A percentile compares a stretch with the other conserved stretches of the same genome.
Conservation (phyloP, 2,888 invertebrate genomes). For the Cerastoderma edule region DNA sequence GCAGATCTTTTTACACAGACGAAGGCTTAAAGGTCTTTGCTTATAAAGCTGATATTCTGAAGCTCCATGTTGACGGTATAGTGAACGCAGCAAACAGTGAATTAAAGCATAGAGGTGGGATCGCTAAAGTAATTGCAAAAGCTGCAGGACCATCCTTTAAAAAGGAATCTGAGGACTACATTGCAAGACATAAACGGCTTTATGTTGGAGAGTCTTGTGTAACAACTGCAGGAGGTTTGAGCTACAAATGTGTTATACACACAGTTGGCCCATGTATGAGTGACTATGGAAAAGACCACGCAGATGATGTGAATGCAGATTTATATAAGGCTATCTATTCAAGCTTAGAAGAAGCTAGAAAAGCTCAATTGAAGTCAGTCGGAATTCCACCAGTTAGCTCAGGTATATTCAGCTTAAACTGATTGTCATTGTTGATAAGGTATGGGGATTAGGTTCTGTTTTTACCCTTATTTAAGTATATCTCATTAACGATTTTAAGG, state of each 20-base stretch:
- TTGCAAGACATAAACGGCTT: neutral
- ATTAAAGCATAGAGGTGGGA: constrained; percentile 29
- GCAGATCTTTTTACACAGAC: neutral
- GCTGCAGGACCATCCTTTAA: constrained; percentile 35
- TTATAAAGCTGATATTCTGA: constrained; percentile 28
- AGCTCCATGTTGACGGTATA: constrained; percentile 32
- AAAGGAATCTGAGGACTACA: constrained; percentile 21
- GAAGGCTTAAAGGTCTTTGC: constrained; percentile 19
- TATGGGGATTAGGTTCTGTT: no score
- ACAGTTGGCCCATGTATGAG: constrained; percentile 54
- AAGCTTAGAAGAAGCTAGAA: constrained; percentile 37
- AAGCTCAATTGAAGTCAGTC: constrained; percentile 24
- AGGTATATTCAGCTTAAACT: constrained; percentile 42
- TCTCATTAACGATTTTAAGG: no score
- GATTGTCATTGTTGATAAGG: no score
- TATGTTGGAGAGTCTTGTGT: constrained; percentile 34
- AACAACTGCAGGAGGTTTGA: constrained; percentile 51
- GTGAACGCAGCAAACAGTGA: constrained; percentile 45
- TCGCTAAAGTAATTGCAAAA: constrained; percentile 34
- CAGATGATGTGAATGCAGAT: neutral
- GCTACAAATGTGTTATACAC: constrained; percentile 49
- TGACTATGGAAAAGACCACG: constrained; percentile 33
- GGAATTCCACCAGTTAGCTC: constrained; percentile 57
- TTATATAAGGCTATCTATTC: constrained; percentile 39
- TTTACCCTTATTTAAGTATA: no score